Percentiles rank a stretch among this genome's conserved stretches.
Evolutionary conservation across 2,797 vertebrate genomes (phyloP).

Genomic region (Dryobates pubescens): DNA sequence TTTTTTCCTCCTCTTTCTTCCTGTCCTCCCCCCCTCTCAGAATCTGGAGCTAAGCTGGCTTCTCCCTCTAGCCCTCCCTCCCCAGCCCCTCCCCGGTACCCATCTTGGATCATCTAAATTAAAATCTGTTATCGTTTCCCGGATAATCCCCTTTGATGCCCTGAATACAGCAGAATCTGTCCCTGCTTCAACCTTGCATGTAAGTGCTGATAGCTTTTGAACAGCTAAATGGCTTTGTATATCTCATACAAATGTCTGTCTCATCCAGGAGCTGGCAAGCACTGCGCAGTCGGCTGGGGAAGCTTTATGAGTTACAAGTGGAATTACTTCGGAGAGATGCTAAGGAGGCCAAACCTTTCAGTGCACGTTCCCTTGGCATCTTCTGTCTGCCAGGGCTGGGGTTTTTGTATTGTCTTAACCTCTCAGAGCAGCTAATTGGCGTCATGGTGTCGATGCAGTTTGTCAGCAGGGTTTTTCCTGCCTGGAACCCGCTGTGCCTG

Average conservation of each 20-base stretch:
- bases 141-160: slow-evolving; percentile 80
- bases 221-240: slow-evolving; percentile 71
- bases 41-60: slow-evolving; percentile 26
- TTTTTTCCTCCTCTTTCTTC: slow-evolving; percentile 1
- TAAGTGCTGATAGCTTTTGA: slow-evolving; percentile 75
- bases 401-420: slow-evolving; percentile 19
- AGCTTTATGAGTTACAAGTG: slow-evolving; percentile 61
- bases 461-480: background rate
- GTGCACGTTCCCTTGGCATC: slow-evolving; percentile 22
- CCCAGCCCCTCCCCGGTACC: slow-evolving; percentile 12
- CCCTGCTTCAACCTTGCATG: slow-evolving; percentile 69
- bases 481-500: rapidly evolving
- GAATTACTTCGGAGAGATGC: slow-evolving; percentile 61
- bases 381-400: slow-evolving; percentile 30
- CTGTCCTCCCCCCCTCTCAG: background rate
- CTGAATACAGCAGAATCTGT: slow-evolving; percentile 68
- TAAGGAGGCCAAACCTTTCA: slow-evolving; percentile 42
- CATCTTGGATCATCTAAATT: slow-evolving; percentile 79
- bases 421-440: slow-evolving; percentile 37
- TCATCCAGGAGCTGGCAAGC: slow-evolving; percentile 49
- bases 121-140: slow-evolving; percentile 80
- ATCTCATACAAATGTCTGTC: slow-evolving; percentile 67
- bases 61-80: slow-evolving; percentile 16
- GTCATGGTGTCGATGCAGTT: background rate
- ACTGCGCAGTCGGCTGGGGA: slow-evolving; percentile 32